Percentiles rank a stretch among this genome's conserved stretches.
phyloP scores from a whole-genome alignment of 1,140 invertebrate species.

The Phymastichus coffea region DNA sequence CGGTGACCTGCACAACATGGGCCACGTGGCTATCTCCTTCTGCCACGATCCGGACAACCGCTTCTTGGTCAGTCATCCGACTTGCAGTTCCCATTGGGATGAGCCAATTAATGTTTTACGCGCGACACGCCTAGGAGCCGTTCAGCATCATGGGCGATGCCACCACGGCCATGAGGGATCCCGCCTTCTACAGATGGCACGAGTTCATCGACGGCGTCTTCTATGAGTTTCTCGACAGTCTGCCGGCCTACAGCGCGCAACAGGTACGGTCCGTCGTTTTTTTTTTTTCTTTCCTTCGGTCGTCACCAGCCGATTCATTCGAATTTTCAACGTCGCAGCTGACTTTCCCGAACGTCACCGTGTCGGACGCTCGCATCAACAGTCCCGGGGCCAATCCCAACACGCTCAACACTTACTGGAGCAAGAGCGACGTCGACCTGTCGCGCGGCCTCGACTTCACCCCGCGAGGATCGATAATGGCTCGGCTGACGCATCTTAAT shows the following conservation, averaged over 20 bases:
- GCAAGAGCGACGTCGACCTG: conserved; percentile 72
- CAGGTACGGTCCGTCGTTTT: conserved; percentile 48
- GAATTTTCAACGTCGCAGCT: conserved; percentile 63
- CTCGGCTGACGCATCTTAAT: conserved; percentile 73
- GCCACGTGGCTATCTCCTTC: conserved; percentile 67
- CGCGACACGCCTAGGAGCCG: conserved; percentile 59
- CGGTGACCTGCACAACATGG: conserved; percentile 75
- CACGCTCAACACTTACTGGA: conserved; percentile 65
- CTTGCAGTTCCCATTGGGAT: too few relatives aligned
- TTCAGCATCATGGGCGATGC: conserved; percentile 72
- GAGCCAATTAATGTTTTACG: too few relatives aligned
- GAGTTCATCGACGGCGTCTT: conserved; percentile 79
- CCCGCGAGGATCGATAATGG: conserved; percentile 68
- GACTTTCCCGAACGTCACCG: conserved; percentile 63
- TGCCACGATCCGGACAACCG: conserved; percentile 73
- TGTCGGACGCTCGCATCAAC: conserved; percentile 58
- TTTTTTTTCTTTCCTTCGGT: conserved; percentile 6
- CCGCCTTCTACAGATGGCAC: conserved; percentile 84
- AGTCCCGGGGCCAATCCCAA: conserved; percentile 34
- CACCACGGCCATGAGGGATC: conserved; percentile 78
- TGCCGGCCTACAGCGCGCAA: conserved; percentile 63
- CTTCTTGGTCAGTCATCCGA: conserved; percentile 64
- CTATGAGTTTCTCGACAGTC: conserved; percentile 70
- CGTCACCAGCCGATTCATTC: too few relatives aligned
- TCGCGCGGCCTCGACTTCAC: conserved; percentile 76